These are phyloP conservation scores for Strix uralensis DNA, from an alignment of 2,113 vertebrate genomes.

Conservation along the genomic window DNA sequence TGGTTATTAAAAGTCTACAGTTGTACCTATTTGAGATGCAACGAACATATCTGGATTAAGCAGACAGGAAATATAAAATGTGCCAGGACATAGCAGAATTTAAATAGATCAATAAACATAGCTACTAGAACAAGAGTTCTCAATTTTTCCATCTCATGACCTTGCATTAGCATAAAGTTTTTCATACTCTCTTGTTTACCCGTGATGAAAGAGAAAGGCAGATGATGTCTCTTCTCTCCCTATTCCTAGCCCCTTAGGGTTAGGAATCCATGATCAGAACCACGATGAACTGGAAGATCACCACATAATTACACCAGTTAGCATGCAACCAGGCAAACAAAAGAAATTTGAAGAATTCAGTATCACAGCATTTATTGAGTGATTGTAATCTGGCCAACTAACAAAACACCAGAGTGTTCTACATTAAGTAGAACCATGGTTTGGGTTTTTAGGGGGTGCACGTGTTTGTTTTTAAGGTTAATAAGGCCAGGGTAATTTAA, in stretches of 20 bases:
- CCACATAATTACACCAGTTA: not conserved
- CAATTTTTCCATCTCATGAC: conserved; percentile 19
- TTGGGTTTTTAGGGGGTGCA: fast-evolving
- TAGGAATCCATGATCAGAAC: not conserved
- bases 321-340: not conserved
- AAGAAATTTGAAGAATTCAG: not conserved
- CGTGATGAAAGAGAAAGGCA: not conserved
- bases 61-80: conserved; percentile 33
- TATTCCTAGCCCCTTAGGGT: not conserved
- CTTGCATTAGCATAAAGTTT: conserved; percentile 24
- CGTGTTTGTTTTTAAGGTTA: not conserved
- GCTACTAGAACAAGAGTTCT: not conserved
- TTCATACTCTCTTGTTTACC: not conserved
- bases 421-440: not conserved
- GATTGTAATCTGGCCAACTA: not conserved
- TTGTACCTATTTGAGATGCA: not conserved
- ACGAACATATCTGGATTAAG: not conserved
- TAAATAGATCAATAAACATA: conserved; percentile 24
- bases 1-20: not conserved
- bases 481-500: not conserved
- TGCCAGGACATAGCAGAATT: not conserved
- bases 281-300: not conserved
- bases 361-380: not conserved
- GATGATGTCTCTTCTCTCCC: not conserved
- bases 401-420: not conserved